Base-by-base conservation (phyloP, 2,888 invertebrate species). In the Vesta saturnalis region DNA sequence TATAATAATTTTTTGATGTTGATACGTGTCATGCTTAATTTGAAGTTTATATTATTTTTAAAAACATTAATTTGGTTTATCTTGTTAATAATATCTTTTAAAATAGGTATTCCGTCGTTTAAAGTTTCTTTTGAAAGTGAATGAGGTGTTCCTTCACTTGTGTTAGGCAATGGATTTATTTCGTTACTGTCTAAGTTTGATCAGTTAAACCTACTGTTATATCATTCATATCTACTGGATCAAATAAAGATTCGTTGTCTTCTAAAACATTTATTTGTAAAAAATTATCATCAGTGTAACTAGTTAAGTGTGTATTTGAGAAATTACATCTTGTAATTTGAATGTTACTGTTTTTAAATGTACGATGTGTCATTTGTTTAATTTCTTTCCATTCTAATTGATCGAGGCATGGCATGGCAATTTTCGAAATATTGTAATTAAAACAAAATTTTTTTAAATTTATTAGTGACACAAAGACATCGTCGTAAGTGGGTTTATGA, bases 251-350 rank as follows among this genome's bases (percentile, higher is more conserved):
- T 43, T 43, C 43, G 12, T 2, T 43, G 12, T 43, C 43, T 43
- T 43, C 43, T 43, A 43, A 43, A 43, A 14, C 43, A 43, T 43
- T 43, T 43, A 43, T 43, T 43, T 43, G 43, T 43, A 43, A 43
- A 43, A 43, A 43, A 43, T 43, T 14, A 14, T 43, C 3, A 12
- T 6, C 43, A 12, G 43, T 10, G 12, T 43, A 14, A 43, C 14
- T 43, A 43, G 14, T 43, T 43, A 12, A 43, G 12, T 2, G 43
- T 43, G 12, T 43, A 43, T 12, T n/a, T n/a, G n/a, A n/a, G n/a
- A n/a, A n/a, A n/a, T n/a, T n/a, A n/a, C n/a, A n/a, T n/a, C n/a
- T n/a, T 43, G 10, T 12, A 43, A 43, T n/a, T n/a, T n/a, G 43
- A 43, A 43, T 43, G 43, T 43, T 43, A 43, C 1, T 43, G 14